Evolutionary conservation across 2,113 vertebrate genomes (phyloP), one percentile per base, ranked within the genome.

Genomic region (Bubo scandiacus): DNA sequence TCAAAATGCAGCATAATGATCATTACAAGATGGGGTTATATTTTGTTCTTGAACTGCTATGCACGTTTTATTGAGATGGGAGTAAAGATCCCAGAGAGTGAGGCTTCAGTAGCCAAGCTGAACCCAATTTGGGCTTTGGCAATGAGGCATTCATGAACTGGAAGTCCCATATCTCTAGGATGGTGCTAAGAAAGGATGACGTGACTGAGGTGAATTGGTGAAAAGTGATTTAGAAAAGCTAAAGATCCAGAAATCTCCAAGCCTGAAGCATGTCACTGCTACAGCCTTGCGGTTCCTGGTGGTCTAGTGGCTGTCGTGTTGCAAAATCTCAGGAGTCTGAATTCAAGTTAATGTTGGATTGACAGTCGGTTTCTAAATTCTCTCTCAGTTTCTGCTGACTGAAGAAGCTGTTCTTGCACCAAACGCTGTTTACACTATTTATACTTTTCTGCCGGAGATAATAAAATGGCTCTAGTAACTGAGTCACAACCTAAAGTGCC

Each of bases 1-100:
- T 92, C 82, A 67, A 79, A 96, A 71, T 59, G 52, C 63, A 93
- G 75, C 86, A 63, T 79, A 63, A 89, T 58, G 52, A 90, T 90
- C 83, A 38, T 57, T 92, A 81, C 34, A 94, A 68, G 72, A 72
- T 18, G 30, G 40, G 30, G 27, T 8, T 91, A 78, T 20, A 52
- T 67, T 91, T 94, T 87, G 52, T 86, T 96, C 65, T 84, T 49
- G 47, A 94, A 38, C 68, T 68, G 67, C 57, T 52, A 3, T 20
- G 57, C 59, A 71, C 7, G 1, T 78, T 86, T 92, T 59, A 74
- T 43, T 68, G 86, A 92, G 80, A 72, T 61, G 72, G 52, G 34
- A 91, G 25, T 57, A 84, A 61, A 59, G 36, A 87, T 89, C 30
- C 72, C 49, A 49, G 40, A 77, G 36, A 54, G 43, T 40, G 78